These are phyloP conservation scores for Nesidiocoris tenuis DNA, from an alignment of 2,888 invertebrate species.

Conservation along the genomic window DNA sequence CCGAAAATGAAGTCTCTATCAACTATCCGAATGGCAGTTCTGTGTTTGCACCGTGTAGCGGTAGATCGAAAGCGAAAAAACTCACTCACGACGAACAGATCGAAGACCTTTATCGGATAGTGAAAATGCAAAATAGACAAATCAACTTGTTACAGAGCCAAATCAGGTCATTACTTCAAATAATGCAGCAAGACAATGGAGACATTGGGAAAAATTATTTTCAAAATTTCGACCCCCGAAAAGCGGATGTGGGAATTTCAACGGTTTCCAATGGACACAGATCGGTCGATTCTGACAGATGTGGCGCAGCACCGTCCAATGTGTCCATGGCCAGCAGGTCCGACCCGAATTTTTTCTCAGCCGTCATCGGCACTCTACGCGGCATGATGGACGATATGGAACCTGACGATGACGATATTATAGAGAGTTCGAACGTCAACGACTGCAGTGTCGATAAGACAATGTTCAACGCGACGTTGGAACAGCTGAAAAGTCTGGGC, in stretches of 20 bases:
- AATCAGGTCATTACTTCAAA: conserved; percentile 23
- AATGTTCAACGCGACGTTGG: conserved; percentile 28
- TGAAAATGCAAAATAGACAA: conserved; percentile 26
- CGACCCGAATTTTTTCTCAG: conserved; percentile 30
- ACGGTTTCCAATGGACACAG: background rate
- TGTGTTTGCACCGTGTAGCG: conserved; percentile 6
- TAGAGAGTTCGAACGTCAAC: background rate
- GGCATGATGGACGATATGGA: conserved; percentile 17
- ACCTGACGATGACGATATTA: background rate
- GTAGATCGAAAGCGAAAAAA: background rate
- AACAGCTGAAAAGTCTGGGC: conserved; percentile 25
- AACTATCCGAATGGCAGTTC: background rate
- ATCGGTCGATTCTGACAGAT: conserved; percentile 23
- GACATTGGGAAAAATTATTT: background rate
- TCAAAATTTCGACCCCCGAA: background rate
- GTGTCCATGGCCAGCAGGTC: background rate
- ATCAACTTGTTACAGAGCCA: conserved; percentile 33
- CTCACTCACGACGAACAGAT: conserved; percentile 6
- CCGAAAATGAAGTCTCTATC: conserved; percentile 4
- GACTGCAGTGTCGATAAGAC: conserved; percentile 4
- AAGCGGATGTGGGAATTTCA: background rate
- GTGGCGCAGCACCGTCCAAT: background rate
- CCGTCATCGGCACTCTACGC: conserved; percentile 27
- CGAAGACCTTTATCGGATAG: conserved; percentile 17
- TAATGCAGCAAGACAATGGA: background rate